phyloP scores from a whole-genome alignment of 2,797 vertebrate genomes.

The Menidia menidia region DNA sequence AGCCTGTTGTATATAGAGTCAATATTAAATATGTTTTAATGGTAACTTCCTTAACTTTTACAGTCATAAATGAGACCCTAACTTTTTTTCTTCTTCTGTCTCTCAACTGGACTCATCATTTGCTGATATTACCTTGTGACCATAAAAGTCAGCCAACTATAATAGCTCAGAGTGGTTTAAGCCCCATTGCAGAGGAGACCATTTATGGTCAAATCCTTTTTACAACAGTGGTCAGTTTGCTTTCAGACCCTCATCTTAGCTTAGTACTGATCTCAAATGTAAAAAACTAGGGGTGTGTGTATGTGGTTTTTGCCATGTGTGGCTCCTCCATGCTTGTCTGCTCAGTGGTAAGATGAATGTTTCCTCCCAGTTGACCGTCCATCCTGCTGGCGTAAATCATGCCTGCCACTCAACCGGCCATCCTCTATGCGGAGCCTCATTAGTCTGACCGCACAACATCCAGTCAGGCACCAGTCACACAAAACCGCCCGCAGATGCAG shows the following conservation, averaged over 20 bases:
- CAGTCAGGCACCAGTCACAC: constrained; percentile 38
- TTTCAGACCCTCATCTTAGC: constrained; percentile 32
- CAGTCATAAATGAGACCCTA: neutral
- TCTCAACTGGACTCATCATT: neutral
- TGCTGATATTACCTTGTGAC: constrained; percentile 6
- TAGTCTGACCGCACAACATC: constrained; percentile 72
- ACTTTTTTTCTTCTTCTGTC: neutral
- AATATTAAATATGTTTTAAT: neutral
- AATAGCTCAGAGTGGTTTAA: constrained; percentile 24
- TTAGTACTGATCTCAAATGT: neutral
- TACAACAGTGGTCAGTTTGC: constrained; percentile 38
- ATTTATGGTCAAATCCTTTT: constrained; percentile 42
- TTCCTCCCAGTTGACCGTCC: constrained; percentile 58
- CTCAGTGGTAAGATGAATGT: constrained; percentile 47
- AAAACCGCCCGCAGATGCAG: constrained; percentile 41
- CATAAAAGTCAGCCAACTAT: constrained; percentile 8
- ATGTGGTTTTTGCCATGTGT: constrained; percentile 2
- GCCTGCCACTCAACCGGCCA: constrained; percentile 68
- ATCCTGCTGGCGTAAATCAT: constrained; percentile 67
- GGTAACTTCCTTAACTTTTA: neutral
- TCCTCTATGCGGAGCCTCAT: constrained; percentile 69
- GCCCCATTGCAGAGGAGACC: constrained; percentile 11
- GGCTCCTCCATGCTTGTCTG: constrained; percentile 24
- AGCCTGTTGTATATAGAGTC: neutral
- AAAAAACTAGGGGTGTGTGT: constrained; percentile 1